Evolutionary conservation across 2,888 invertebrate species (phyloP).

Genomic region (Myopa tessellatipennis): DNA sequence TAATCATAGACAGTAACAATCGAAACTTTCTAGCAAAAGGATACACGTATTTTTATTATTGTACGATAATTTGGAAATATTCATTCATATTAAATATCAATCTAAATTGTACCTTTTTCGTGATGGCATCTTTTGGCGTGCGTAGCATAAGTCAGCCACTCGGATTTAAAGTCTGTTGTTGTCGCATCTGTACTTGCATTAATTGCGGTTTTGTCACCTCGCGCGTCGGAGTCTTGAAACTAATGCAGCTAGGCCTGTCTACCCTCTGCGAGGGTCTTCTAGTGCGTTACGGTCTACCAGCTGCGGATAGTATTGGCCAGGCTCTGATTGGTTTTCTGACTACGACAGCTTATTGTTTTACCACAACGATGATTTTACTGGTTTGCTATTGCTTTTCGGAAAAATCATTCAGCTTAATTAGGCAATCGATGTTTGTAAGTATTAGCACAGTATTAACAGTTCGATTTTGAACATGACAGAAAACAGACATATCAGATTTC

Average conservation of each 20-base stretch:
- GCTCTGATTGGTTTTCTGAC: slow-evolving; percentile 85
- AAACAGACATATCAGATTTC: no score
- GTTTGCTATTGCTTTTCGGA: slow-evolving; percentile 83
- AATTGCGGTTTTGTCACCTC: slow-evolving; percentile 81
- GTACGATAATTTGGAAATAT: background rate
- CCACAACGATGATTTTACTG: slow-evolving; percentile 80
- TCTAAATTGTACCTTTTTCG: background rate
- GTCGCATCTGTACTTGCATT: slow-evolving; percentile 82
- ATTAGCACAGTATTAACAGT: background rate
- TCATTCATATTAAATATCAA: background rate
- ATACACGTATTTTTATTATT: slow-evolving; percentile 22
- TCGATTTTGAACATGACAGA: no score
- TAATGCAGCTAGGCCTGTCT: slow-evolving; percentile 81
- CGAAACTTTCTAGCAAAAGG: slow-evolving; percentile 32
- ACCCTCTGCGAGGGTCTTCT: slow-evolving; percentile 85
- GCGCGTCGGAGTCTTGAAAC: slow-evolving; percentile 79
- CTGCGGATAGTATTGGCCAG: slow-evolving; percentile 79
- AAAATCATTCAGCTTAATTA: slow-evolving; percentile 79
- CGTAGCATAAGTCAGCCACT: slow-evolving; percentile 57
- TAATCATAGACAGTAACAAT: slow-evolving; percentile 39
- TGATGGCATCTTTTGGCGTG: slow-evolving; percentile 62
- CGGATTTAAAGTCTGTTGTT: slow-evolving; percentile 75
- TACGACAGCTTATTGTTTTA: slow-evolving; percentile 82
- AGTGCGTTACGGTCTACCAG: slow-evolving; percentile 81
- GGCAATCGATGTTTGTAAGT: slow-evolving; percentile 87